These are phyloP conservation scores for Capreolus pygargus DNA, from an alignment of 2,113 vertebrate genomes.

Conservation along the genomic window DNA sequence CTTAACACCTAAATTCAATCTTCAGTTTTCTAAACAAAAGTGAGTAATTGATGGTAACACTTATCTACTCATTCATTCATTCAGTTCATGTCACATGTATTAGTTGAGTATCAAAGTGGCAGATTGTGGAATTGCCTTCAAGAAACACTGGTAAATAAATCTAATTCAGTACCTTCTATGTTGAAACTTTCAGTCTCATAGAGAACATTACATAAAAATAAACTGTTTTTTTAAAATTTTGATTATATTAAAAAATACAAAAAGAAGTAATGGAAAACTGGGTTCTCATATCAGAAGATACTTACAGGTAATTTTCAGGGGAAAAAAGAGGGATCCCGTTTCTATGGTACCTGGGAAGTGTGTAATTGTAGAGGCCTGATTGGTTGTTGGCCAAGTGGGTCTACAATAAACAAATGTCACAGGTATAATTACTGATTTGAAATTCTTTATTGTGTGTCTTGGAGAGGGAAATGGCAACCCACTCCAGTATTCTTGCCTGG, in stretches of 20 bases:
- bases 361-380: neutral
- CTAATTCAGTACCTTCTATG: neutral
- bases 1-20: neutral
- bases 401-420: neutral
- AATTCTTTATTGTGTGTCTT: neutral
- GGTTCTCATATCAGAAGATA: neutral
- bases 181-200: neutral
- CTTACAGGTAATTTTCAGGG: neutral
- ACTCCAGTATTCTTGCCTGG: no score
- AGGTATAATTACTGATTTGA: neutral
- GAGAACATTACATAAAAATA: neutral
- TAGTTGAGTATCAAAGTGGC: neutral
- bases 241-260: neutral
- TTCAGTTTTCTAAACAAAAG: neutral
- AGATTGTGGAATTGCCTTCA: neutral
- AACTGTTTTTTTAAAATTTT: fast-evolving
- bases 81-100: neutral
- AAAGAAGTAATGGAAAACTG: neutral
- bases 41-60: neutral
- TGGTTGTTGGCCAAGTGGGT: neutral
- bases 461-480: neutral
- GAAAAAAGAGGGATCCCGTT: neutral
- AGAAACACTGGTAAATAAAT: neutral
- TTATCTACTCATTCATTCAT: neutral
- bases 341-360: neutral